A percentile compares a stretch with the other conserved stretches of the same genome.
Conservation (phyloP, 2,797 vertebrate genomes). For the Etheostoma nigrum region DNA sequence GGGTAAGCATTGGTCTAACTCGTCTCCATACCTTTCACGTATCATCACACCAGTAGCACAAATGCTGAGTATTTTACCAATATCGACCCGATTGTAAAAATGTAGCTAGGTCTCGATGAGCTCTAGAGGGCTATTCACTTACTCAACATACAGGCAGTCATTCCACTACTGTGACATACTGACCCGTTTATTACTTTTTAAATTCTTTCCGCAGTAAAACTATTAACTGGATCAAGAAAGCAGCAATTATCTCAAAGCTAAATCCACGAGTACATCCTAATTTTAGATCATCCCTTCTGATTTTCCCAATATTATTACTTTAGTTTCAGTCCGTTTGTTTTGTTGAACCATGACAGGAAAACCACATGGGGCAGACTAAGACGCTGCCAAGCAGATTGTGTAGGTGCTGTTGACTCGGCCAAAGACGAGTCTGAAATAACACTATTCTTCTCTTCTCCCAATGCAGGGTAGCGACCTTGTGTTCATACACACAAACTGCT, state of each 20-base stretch:
- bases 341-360: constrained; percentile 25
- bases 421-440: constrained; percentile 53
- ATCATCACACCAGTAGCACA: no score
- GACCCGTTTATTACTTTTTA: no score
- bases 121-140: no score
- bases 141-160: no score
- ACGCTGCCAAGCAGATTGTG: constrained; percentile 41
- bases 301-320: constrained; percentile 1
- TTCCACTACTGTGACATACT: no score
- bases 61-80: no score
- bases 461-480: constrained; percentile 56
- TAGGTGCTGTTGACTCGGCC: constrained; percentile 53
- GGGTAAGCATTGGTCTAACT: no score
- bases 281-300: constrained; percentile 6
- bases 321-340: constrained; percentile 2
- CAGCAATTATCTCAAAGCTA: not conserved
- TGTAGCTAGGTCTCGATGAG: no score
- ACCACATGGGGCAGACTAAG: constrained; percentile 10
- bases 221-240: not conserved
- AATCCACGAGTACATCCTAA: not conserved
- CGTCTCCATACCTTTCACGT: no score
- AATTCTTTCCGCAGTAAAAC: not conserved
- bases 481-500: constrained; percentile 39
- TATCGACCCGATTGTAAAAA: no score
- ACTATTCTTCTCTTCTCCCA: constrained; percentile 25